Base-by-base conservation (phyloP, 1,140 invertebrate genomes). In the Thalassaphorura encarpata region DNA sequence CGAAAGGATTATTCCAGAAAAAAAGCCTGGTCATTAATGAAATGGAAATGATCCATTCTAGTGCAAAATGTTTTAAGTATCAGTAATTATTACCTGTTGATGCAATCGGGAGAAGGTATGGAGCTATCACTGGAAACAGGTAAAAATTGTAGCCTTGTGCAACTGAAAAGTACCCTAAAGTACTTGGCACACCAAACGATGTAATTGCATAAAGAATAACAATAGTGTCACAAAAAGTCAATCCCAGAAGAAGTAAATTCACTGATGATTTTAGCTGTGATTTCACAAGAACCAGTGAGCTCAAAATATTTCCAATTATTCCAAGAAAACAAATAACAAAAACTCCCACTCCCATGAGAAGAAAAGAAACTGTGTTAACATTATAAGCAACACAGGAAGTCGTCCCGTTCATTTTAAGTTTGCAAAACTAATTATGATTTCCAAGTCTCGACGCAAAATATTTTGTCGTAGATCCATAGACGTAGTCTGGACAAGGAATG, bases 261-360 rank as follows among this genome's bases (percentile, higher is more conserved):
- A 94, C 91, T 63, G 89, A 92, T 11, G 87, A 91, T 62, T 84
- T 80, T 90, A 95, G 94, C 67, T 92, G 88, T 0, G 87, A 88
- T 29, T 88, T 77, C 11, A 84, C 88, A 5, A 95, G 74, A 28
- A 96, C 90, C 23, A 90, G 82, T 76, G 94, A 89, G 0, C 88
- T 87, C n/a, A 94, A 83, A 24, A 84, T 76, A 70, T 95, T 95
- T 52, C 89, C 90, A 1, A 94, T 73, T 29, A 95, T 80, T 0
- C 92, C 91, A 26, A 89, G 80, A 0, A 84, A 65, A 43, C 87
- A 86, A 19, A 94, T 79, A 15, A 83, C 67, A 67, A 88, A 88
- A 4, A 91, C 75, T 40, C 91, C 70, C 42, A 95, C 76, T 18
- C 89, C 89, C 68, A 39, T 8, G 3, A 51, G 28, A 19, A 51